phyloP scores from a whole-genome alignment of 2,888 invertebrate species.

The Lasioglossum zephyrum region DNA sequence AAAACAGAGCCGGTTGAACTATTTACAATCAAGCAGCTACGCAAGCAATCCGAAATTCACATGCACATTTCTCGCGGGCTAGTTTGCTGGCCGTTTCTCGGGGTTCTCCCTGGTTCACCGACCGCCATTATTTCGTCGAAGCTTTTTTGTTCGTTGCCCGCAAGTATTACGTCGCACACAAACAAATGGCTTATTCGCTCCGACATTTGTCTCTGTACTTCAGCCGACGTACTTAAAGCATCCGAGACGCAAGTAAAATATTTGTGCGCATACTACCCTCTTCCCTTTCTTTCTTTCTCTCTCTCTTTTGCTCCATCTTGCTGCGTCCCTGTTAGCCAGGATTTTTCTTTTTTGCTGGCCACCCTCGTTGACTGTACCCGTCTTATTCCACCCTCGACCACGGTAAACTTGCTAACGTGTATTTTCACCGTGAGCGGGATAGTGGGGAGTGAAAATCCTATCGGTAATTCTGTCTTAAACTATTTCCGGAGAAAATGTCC shows the following conservation, averaged over 20 bases:
- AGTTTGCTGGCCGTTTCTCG: background rate
- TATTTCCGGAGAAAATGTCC: conserved; percentile 65
- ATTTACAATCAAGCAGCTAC: background rate
- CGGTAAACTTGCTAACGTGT: conserved; percentile 69
- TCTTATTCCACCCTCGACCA: conserved; percentile 55
- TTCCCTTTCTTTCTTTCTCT: background rate
- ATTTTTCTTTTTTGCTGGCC: conserved; percentile 31
- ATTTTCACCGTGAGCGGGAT: conserved; percentile 65
- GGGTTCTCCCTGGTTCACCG: background rate
- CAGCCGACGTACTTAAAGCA: conserved; percentile 62
- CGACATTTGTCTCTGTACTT: conserved; percentile 66
- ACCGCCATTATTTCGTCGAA: conserved; percentile 47
- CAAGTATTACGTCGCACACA: conserved; percentile 49
- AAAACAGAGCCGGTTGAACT: background rate
- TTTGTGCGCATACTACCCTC: conserved; percentile 64
- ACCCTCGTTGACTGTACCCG: conserved; percentile 40
- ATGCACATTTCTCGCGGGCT: background rate
- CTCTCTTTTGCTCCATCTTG: background rate
- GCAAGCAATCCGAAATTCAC: background rate
- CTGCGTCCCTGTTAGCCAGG: background rate
- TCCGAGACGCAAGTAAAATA: conserved; percentile 73
- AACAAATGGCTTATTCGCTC: conserved; percentile 64
- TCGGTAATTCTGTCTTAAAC: conserved; percentile 72
- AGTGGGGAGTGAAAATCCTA: conserved; percentile 70
- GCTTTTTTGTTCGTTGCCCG: conserved; percentile 29